phyloP scores from a whole-genome alignment of 2,888 invertebrate genomes.

The Atrina japonica region DNA sequence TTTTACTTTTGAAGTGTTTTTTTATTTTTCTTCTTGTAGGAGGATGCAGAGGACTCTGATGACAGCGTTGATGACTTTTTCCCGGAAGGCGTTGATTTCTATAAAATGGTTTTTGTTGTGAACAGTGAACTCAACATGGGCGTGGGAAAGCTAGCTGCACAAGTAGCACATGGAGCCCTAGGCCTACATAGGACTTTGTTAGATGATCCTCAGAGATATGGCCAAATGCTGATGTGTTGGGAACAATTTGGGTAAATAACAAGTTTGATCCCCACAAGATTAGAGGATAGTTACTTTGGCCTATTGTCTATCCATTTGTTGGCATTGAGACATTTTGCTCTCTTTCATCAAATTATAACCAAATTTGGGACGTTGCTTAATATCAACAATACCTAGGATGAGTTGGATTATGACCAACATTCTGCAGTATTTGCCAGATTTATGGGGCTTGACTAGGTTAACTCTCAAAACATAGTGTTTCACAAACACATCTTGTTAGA shows the following conservation, averaged over 20 bases:
- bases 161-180: constrained; percentile 84
- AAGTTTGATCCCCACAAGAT: no score
- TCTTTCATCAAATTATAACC: neutral
- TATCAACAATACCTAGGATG: no score
- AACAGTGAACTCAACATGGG: constrained; percentile 85
- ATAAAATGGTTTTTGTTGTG: constrained; percentile 86
- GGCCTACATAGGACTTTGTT: constrained; percentile 83
- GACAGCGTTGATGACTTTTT: constrained; percentile 69
- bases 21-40: no score
- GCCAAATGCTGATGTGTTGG: constrained; percentile 80
- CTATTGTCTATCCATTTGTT: no score
- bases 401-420: no score
- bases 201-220: constrained; percentile 79
- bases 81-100: constrained; percentile 76
- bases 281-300: no score
- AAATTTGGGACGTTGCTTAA: neutral
- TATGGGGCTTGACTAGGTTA: no score
- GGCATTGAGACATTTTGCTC: no score
- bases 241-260: constrained; percentile 80
- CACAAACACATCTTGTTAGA: no score
- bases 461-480: no score
- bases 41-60: constrained; percentile 65
- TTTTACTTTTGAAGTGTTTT: no score
- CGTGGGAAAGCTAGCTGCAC: constrained; percentile 83
- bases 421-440: no score